A percentile compares a stretch with the other conserved stretches of the same genome.
Evolutionary conservation across 2,888 invertebrate genomes (phyloP).

Genomic region (Ptilodon capucinus): DNA sequence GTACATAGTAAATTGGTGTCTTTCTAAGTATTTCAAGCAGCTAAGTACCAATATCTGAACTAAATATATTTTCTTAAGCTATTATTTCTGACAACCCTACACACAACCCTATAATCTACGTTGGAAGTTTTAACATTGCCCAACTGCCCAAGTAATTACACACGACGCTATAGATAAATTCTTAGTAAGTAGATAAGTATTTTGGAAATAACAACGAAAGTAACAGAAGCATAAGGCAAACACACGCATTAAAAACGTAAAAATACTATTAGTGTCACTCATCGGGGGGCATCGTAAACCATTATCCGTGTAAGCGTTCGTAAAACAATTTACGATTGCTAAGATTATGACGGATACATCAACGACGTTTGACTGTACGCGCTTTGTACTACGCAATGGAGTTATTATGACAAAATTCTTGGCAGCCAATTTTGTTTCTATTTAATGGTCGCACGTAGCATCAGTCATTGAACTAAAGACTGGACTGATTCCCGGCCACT

Average conservation of each 20-base stretch:
- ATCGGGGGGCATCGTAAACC: conserved; percentile 25
- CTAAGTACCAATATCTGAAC: no score
- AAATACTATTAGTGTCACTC: conserved; percentile 23
- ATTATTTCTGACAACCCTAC: no score
- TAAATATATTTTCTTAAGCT: no score
- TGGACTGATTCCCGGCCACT: conserved; percentile 19
- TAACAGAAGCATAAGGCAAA: background rate
- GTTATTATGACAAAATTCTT: conserved; percentile 36
- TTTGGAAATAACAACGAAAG: background rate
- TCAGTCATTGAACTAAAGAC: conserved; percentile 39
- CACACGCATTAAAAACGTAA: conserved; percentile 6
- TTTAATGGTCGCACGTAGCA: conserved; percentile 33
- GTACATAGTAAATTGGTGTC: no score
- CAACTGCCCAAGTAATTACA: no score
- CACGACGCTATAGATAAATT: background rate
- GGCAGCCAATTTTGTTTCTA: conserved; percentile 37
- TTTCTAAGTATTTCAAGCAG: no score
- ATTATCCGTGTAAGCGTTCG: conserved; percentile 14
- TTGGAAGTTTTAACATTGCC: no score
- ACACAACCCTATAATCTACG: no score
- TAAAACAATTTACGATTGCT: conserved; percentile 24
- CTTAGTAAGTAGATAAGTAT: background rate
- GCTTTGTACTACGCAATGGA: conserved; percentile 15
- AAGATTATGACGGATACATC: conserved; percentile 18
- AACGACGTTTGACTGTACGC: conserved; percentile 21